Percentiles rank a stretch among this genome's conserved stretches.
phyloP scores from a whole-genome alignment of 2,113 vertebrate genomes.

The Siniperca chuatsi region DNA sequence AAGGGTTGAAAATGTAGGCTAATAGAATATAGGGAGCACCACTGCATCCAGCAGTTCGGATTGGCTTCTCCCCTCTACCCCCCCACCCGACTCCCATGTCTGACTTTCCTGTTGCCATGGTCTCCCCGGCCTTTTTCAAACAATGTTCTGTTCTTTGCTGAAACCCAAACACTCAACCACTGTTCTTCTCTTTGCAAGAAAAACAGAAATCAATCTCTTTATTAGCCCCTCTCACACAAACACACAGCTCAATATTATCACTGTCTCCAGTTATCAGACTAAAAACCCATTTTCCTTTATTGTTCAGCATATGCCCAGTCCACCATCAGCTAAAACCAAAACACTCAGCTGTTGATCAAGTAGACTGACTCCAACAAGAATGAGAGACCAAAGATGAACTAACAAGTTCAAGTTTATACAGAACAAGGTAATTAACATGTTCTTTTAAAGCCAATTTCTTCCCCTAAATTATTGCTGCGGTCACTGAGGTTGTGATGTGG shows the following conservation, averaged over 20 bases:
- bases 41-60: slow-evolving; percentile 46
- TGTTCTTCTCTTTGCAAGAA: slow-evolving; percentile 66
- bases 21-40: slow-evolving; percentile 45
- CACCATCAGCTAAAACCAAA: slow-evolving; percentile 16
- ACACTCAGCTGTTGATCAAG: slow-evolving; percentile 33
- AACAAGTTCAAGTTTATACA: background rate
- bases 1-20: slow-evolving; percentile 54
- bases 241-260: slow-evolving; percentile 32
- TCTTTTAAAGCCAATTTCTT: slow-evolving; percentile 29
- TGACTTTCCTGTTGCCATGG: slow-evolving; percentile 79
- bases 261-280: slow-evolving; percentile 31
- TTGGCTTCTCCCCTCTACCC: slow-evolving; percentile 49
- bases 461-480: background rate
- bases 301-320: slow-evolving; percentile 10
- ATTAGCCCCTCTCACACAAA: slow-evolving; percentile 24
- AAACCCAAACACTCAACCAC: slow-evolving; percentile 76
- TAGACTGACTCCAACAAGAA: slow-evolving; percentile 17
- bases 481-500: slow-evolving; percentile 40
- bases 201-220: slow-evolving; percentile 62
- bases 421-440: background rate
- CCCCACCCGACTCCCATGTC: slow-evolving; percentile 24
- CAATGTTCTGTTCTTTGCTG: slow-evolving; percentile 80
- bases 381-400: background rate
- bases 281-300: slow-evolving; percentile 49
- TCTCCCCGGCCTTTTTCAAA: slow-evolving; percentile 74